Evolutionary conservation across 2,797 vertebrate genomes (phyloP), one percentile per base, ranked within the genome.

Genomic region (Loris lydekkerianus): DNA sequence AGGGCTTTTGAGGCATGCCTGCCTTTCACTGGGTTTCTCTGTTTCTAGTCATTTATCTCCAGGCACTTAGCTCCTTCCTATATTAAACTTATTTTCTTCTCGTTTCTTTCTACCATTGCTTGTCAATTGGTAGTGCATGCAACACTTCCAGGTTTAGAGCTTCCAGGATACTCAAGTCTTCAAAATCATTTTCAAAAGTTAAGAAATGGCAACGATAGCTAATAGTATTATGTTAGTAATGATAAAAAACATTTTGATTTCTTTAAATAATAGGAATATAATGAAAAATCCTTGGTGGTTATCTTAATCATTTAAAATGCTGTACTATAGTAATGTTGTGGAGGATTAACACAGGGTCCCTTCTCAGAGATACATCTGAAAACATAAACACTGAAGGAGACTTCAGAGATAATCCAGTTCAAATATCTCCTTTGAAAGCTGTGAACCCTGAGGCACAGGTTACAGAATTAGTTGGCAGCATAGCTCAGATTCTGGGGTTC

Each of bases 1-100:
- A 86, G 96, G 96, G 97, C 97, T 96, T 96, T 65, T 3, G n/a
- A 84, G 80, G 90, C 10, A 49, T 93, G 88, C 86, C 96, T 86
- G 72, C 46, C 77, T 89, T 93, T 86, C 94, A 23, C 90, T 77
- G 69, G 61, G 40, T 87, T 43, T 72, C 72, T 97, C 81, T 95
- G 70, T 86, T 96, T 95, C 90, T 60, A 94, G 37, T 91, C 92
- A 95, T 93, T 97, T 94, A 89, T 96, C 95, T 95, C 78, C 69
- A 91, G 96, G 85, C 93, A 73, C 92, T 91, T 89, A 94, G 83
- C 56, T 96, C 73, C 49, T 92, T 94, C 70, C 96, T 94, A 67
- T 58, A 81, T 93, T 82, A 91, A 96, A 96, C 96, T 93, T 91
- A 89, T 95, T 95, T 96, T 89, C 82, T 95, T 75, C 70, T 40